Evolutionary conservation across 2,113 vertebrate genomes (phyloP), one percentile per base, ranked within the genome.

Genomic region (Silurus glanis): DNA sequence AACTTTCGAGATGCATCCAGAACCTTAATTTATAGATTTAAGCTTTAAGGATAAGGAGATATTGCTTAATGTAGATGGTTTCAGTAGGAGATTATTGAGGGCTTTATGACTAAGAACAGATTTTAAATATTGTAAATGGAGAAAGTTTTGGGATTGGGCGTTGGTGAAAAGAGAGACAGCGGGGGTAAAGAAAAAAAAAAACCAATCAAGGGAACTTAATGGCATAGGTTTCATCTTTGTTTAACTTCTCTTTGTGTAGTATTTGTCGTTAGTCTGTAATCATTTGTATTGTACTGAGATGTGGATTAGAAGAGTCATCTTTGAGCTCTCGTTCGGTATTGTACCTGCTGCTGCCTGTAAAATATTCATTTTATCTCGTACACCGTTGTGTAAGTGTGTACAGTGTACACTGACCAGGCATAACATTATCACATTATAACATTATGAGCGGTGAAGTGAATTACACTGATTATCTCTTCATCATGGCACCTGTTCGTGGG

Each of bases 191-290:
- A 2, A 37, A 37, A 37, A 37, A 37, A 37, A 37, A 37, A 37
- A 37, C 13, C 13, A 21, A 19, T 74, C 45, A 10, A 21, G 17
- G 49, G 37, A 17, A 45, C 69, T 21, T 19, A 25, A 17, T 2
- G 7, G 45, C 4, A 0, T 21, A 21, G 72, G 51, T 5, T 8
- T 69, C 13, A 3, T 72, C 49, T 76, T 21, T 25, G 74, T 28
- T 78, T 8, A 28, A 55, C 55, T 9, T 28, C 28, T 13, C 17
- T 67, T 84, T 5, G 37, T 58, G 66, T 9, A 9, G 83, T 53
- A 23, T 51, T 69, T 45, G 80, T 83, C 10, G 85, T 83, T n/a
- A 25, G 85, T 69, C 56, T 55, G 80, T 62, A 23, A 72, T 66
- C 14, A 28, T 55, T 71, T 86, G n/a, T 67, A 16, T 84, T 67